Evolutionary conservation across 2,797 vertebrate genomes (phyloP), one percentile per base, ranked within the genome.

Genomic region (Tolypeutes matacus): DNA sequence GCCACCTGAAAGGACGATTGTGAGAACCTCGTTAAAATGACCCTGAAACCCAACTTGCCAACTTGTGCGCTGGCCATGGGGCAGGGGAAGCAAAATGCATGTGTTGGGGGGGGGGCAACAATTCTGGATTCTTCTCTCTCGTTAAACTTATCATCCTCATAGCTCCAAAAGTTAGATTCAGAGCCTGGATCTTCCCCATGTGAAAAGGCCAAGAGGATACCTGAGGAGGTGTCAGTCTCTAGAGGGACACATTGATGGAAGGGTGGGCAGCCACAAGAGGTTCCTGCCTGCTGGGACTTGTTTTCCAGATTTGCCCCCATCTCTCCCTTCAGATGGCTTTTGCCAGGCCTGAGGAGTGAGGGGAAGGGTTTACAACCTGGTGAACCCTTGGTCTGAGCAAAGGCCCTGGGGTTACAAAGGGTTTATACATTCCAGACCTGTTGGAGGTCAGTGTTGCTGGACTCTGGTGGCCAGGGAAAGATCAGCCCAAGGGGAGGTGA

Each of bases 101-200:
- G 0, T 9, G 1, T 7, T 62, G 39, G 39, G 49, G 6, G 34
- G 15, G 0, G 18, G n/a, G 36, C 0, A 7, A 7, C 7, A 2
- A 8, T 27, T 62, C 82, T 31, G 42, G n/a, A 5, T 5, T 39
- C 65, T 58, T 18, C 15, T 29, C 1, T 60, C 39, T 64, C 21
- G 2, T 31, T 34, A 5, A 7, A 10, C 27, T 56, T 31, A 2
- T 23, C 20, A 2, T 20, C 36, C 21, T 75, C 36, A 3, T 65
- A 69, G 12, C 51, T 78, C 77, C 21, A 18, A 21, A 92, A 58
- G 21, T 25, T 58, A 36, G 56, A 21, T 23, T 85, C 49, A 20
- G 42, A 65, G 14, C 5, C 76, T 25, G 10, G 51, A 46, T 1
- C 5, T 83, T 72, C 11, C 23, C 7, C 14, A 31, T 34, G n/a